A percentile compares a stretch with the other conserved stretches of the same genome.
These are phyloP conservation scores for Thamnophis elegans DNA, from an alignment of 2,797 vertebrate species.

Conservation along the genomic window DNA sequence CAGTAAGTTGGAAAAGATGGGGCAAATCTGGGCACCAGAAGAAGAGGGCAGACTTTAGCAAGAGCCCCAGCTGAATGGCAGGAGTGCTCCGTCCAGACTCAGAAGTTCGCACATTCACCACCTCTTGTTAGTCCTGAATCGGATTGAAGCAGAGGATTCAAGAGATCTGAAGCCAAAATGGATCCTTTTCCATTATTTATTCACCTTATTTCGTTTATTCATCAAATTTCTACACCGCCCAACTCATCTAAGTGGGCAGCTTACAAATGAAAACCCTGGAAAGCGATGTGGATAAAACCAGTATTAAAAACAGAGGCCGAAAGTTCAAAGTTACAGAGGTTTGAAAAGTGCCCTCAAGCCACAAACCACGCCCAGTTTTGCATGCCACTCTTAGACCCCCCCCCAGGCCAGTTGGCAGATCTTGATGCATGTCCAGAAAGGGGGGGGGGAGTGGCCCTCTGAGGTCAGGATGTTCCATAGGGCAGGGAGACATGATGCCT, in stretches of 20 bases:
- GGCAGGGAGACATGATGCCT: not conserved
- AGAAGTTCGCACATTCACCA: not conserved
- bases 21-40: not conserved
- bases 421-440: not conserved
- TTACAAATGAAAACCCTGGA: not conserved
- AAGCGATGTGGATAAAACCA: not conserved
- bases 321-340: not conserved
- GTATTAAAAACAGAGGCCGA: not conserved
- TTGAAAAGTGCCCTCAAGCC: not conserved
- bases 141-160: not conserved
- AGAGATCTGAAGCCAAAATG: not conserved
- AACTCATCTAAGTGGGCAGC: not conserved
- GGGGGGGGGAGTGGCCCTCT: too few species aligned
- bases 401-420: not conserved
- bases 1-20: not conserved
- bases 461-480: too few species aligned
- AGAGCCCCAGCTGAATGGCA: not conserved
- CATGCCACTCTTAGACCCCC: not conserved
- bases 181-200: not conserved
- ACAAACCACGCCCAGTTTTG: too few species aligned
- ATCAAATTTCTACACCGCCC: not conserved
- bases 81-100: too few species aligned
- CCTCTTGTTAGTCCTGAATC: not conserved
- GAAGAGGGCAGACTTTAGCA: not conserved
- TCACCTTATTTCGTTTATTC: not conserved